Conservation (phyloP, 2,797 vertebrate species). For the Acrossocheilus fasciatus region DNA sequence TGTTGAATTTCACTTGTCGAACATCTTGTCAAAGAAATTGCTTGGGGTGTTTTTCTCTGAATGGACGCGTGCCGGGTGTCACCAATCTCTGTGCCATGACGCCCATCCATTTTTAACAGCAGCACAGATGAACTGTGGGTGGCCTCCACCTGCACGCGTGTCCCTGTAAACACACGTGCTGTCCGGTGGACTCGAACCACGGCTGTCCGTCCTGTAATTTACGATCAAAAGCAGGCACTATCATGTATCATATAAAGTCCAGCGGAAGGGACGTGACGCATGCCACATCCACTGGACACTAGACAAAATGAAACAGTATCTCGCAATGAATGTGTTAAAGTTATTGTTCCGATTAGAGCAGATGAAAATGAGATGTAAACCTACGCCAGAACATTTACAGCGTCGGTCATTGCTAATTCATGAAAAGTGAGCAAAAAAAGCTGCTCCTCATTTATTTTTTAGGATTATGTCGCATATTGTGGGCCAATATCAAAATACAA, state of each 20-base stretch:
- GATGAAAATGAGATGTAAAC: constrained; percentile 76
- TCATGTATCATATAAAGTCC: constrained; percentile 79
- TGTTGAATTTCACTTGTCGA: constrained; percentile 75
- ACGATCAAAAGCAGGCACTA: constrained; percentile 42
- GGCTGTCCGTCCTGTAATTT: constrained; percentile 39
- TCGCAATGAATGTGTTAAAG: constrained; percentile 68
- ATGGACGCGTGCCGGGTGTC: constrained; percentile 74
- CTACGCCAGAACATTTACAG: constrained; percentile 72
- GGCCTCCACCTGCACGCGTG: constrained; percentile 62
- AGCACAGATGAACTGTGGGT: constrained; percentile 72
- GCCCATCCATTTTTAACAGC: constrained; percentile 83
- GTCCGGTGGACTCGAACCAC: constrained; percentile 43
- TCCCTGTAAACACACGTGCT: constrained; percentile 43
- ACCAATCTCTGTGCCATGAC: constrained; percentile 70
- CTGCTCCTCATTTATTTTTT: constrained; percentile 42
- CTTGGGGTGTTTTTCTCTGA: constrained; percentile 69
- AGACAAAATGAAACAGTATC: constrained; percentile 45
- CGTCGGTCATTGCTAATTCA: constrained; percentile 65
- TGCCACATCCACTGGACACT: constrained; percentile 65
- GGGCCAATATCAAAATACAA: constrained; percentile 7
- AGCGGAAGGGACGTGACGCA: constrained; percentile 66
- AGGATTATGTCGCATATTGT: constrained; percentile 11
- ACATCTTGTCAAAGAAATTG: constrained; percentile 65
- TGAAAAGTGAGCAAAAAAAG: constrained; percentile 42
- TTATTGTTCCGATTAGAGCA: constrained; percentile 76